These are phyloP conservation scores for Chaenogobius annularis DNA, from an alignment of 2,113 vertebrate genomes.

Conservation along the genomic window DNA sequence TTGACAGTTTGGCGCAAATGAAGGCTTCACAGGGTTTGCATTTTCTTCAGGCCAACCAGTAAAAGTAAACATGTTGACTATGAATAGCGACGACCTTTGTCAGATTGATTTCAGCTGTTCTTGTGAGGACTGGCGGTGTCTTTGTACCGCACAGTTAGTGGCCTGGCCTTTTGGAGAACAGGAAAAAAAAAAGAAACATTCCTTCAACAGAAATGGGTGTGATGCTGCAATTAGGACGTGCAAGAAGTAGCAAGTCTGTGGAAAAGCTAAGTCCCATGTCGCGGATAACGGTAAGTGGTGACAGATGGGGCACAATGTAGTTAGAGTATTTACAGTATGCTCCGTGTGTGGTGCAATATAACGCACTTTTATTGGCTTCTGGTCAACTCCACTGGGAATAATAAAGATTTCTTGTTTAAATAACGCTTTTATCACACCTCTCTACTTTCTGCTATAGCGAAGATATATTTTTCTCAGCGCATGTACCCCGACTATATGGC, in stretches of 20 bases:
- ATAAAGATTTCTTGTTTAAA: constrained; percentile 2
- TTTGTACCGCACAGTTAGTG: constrained; percentile 24
- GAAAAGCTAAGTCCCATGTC: constrained; percentile 7
- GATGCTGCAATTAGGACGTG: constrained; percentile 34
- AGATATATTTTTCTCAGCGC: not conserved
- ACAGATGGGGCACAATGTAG: not conserved
- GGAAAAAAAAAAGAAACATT: constrained; percentile 15
- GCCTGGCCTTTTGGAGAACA: constrained; percentile 46
- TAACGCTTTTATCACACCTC: not conserved
- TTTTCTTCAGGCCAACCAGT: constrained; percentile 40
- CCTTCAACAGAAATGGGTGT: constrained; percentile 33
- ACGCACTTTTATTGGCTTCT: not conserved
- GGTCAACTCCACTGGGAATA: not conserved
- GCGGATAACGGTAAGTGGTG: not conserved
- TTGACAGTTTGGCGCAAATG: constrained; percentile 29
- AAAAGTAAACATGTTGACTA: constrained; percentile 55
- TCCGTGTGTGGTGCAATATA: constrained; percentile 3
- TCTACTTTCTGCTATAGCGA: not conserved
- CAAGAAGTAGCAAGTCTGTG: constrained; percentile 11
- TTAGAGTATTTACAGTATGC: not conserved
- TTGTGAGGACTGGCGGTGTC: constrained; percentile 37
- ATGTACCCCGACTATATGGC: not conserved
- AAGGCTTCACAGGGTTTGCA: constrained; percentile 21
- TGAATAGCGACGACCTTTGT: constrained; percentile 74
- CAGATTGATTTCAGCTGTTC: constrained; percentile 71